These are phyloP conservation scores for Pelodiscus sinensis DNA, from an alignment of 2,113 vertebrate species.

Conservation along the genomic window DNA sequence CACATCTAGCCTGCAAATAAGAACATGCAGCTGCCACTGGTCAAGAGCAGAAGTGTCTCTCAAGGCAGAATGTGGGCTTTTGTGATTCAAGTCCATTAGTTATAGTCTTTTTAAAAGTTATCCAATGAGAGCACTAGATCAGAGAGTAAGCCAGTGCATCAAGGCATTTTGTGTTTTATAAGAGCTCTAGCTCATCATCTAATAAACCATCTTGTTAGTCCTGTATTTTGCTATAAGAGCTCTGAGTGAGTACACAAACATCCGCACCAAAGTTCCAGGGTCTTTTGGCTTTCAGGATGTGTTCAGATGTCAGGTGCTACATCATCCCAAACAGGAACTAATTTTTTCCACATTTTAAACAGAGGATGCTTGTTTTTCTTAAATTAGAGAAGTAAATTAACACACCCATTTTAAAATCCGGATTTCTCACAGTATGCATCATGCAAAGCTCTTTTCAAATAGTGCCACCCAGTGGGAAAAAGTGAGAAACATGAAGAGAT, in stretches of 20 bases:
- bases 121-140: neutral
- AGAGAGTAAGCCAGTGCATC: neutral
- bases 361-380: neutral
- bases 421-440: neutral
- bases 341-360: too few relatives aligned
- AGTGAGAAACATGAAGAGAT: too few relatives aligned
- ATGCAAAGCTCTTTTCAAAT: neutral
- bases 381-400: neutral
- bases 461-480: constrained; percentile 7
- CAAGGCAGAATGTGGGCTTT: fast-evolving
- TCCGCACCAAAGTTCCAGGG: neutral
- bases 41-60: fast-evolving
- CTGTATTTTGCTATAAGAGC: too few relatives aligned
- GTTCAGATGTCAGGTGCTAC: neutral
- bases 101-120: fast-evolving
- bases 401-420: neutral
- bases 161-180: neutral
- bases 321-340: neutral
- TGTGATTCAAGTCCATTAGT: neutral
- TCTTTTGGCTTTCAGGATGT: neutral
- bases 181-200: too few relatives aligned
- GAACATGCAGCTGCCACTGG: fast-evolving
- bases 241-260: too few relatives aligned
- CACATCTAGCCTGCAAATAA: fast-evolving
- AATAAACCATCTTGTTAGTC: too few relatives aligned